A percentile compares a stretch with the other conserved stretches of the same genome.
Evolutionary conservation across 2,113 vertebrate species (phyloP).

Genomic region (Ochotona curzoniae): DNA sequence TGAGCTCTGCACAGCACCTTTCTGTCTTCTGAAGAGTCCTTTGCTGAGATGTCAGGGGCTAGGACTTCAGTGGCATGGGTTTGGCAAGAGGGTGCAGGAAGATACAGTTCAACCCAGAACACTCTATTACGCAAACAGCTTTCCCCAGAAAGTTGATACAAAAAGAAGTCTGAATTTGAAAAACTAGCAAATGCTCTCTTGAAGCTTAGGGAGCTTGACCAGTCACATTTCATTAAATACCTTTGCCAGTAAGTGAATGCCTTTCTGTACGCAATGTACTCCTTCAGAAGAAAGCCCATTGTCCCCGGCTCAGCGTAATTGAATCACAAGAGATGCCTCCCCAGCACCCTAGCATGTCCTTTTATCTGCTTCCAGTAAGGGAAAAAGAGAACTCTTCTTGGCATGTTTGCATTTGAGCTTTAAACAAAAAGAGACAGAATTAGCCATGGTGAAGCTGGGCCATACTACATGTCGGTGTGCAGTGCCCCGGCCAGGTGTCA

Average conservation of each 20-base stretch:
- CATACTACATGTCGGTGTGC: background rate
- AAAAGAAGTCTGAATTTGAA: background rate
- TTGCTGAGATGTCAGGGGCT: too few relatives aligned
- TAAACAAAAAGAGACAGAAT: constrained; percentile 5
- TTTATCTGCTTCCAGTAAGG: constrained; percentile 29
- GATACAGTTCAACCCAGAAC: rapidly evolving
- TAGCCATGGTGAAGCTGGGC: background rate
- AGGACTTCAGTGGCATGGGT: background rate
- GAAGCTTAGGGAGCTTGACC: background rate
- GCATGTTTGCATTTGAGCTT: background rate
- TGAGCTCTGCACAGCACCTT: background rate
- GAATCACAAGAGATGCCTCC: background rate
- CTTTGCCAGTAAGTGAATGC: background rate
- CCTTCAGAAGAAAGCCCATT: background rate
- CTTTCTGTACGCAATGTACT: background rate
- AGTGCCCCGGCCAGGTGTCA: background rate
- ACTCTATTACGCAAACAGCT: background rate
- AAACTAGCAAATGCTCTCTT: background rate
- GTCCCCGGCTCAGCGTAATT: background rate
- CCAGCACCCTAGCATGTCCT: background rate
- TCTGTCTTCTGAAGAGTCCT: background rate
- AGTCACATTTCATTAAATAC: background rate
- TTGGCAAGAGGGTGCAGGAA: background rate
- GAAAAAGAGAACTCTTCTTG: background rate
- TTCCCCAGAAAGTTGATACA: background rate